phyloP scores from a whole-genome alignment of 1,140 invertebrate genomes.

The Drosophila dunni region DNA sequence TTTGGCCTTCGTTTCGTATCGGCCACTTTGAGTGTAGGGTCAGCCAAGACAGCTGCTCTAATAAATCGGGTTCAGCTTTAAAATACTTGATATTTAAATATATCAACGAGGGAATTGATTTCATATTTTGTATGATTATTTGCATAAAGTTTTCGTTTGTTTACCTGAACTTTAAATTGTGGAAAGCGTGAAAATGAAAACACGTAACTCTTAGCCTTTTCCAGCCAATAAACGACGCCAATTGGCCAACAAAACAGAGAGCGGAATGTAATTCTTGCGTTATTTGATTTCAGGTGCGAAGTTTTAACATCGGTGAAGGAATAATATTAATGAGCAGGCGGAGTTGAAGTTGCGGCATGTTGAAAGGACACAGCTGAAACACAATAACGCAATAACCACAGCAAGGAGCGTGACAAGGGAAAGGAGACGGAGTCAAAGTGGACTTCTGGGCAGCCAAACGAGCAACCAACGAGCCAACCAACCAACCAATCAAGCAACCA shows the following conservation, averaged over 20 bases:
- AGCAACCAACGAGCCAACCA: constrained; percentile 26
- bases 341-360: constrained; percentile 38
- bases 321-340: constrained; percentile 70
- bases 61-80: constrained; percentile 21
- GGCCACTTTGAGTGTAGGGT: not conserved
- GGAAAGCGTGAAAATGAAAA: not conserved
- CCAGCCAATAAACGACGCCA: constrained; percentile 6
- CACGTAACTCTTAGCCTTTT: constrained; percentile 25
- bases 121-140: not conserved
- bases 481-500: constrained; percentile 18
- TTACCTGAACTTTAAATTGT: constrained; percentile 49
- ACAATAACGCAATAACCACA: constrained; percentile 18
- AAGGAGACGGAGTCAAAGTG: not conserved
- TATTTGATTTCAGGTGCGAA: constrained; percentile 60
- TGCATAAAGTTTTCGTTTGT: not conserved
- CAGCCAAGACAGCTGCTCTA: constrained; percentile 1
- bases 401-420: constrained; percentile 8
- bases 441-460: constrained; percentile 26
- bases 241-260: constrained; percentile 19
- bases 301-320: constrained; percentile 22
- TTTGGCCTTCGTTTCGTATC: not conserved
- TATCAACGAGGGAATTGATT: not conserved
- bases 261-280: constrained; percentile 10
- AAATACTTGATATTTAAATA: constrained; percentile 13
- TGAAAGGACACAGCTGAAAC: constrained; percentile 54